Evolutionary conservation across 2,113 vertebrate genomes (phyloP).

Genomic region (Scortum barcoo): DNA sequence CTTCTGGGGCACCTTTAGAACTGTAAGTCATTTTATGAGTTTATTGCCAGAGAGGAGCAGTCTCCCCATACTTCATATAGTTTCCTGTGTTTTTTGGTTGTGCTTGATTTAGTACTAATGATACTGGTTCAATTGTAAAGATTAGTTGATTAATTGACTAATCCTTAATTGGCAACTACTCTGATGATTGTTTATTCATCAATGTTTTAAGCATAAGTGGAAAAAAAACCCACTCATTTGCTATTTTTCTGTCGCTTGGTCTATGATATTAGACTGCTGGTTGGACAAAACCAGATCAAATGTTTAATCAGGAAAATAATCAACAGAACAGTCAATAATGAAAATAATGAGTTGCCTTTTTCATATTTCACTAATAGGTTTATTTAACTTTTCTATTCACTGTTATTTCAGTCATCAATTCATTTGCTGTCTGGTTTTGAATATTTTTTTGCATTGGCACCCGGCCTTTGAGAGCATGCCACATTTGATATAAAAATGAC

Average conservation of each 20-base stretch:
- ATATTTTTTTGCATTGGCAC: background rate
- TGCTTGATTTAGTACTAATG: background rate
- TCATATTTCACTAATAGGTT: too few relatives aligned
- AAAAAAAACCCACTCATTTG: background rate
- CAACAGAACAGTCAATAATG: too few relatives aligned
- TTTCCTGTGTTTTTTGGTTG: background rate
- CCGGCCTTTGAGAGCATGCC: background rate
- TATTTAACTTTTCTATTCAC: too few relatives aligned
- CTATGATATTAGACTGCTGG: background rate
- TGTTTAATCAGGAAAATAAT: too few relatives aligned
- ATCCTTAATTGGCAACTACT: background rate
- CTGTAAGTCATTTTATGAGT: background rate
- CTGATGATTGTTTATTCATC: background rate
- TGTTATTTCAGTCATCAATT: too few relatives aligned
- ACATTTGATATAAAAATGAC: background rate
- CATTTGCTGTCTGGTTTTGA: background rate
- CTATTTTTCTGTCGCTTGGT: background rate
- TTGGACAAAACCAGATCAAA: background rate
- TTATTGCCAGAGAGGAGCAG: background rate
- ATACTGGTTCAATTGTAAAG: background rate
- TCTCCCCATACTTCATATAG: background rate
- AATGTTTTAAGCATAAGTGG: background rate
- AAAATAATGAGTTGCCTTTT: background rate
- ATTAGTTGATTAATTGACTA: background rate
- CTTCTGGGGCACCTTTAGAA: background rate